Evolutionary conservation across 2,888 invertebrate genomes (phyloP).

Genomic region (Agriotes lineatus): DNA sequence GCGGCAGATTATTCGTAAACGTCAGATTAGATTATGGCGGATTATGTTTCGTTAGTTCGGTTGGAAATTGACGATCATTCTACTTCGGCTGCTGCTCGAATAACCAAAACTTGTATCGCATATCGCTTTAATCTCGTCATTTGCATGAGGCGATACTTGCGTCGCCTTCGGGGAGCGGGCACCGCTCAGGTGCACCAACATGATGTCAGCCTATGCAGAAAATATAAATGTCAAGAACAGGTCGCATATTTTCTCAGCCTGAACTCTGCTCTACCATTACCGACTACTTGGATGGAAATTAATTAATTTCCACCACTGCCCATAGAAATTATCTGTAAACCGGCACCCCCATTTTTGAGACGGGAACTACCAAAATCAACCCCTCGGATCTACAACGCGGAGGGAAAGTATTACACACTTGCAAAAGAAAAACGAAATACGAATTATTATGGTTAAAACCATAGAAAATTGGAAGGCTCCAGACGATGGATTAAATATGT

Average conservation of each 20-base stretch:
- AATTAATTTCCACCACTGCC: not conserved
- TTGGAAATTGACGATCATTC: not conserved
- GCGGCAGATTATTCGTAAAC: not conserved
- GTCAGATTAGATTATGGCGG: not conserved
- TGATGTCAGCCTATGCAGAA: not conserved
- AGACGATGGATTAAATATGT: too few relatives aligned
- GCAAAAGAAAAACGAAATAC: too few relatives aligned
- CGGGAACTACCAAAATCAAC: too few relatives aligned
- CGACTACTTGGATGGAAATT: not conserved
- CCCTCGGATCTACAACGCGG: too few relatives aligned
- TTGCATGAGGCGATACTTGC: constrained; percentile 1
- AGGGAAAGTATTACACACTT: too few relatives aligned
- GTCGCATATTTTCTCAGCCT: not conserved
- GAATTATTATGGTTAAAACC: too few relatives aligned
- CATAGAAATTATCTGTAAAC: too few relatives aligned
- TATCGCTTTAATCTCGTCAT: not conserved
- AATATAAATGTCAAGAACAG: constrained; percentile 1
- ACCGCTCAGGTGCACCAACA: not conserved
- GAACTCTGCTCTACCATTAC: too few relatives aligned
- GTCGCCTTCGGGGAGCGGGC: not conserved
- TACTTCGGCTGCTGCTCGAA: not conserved
- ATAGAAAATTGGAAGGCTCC: too few relatives aligned
- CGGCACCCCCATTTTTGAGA: too few relatives aligned
- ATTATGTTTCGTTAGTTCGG: not conserved
- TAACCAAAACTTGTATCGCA: not conserved